Evolutionary conservation across 2,888 invertebrate genomes (phyloP).

Genomic region (Lamellibrachia satsuma): DNA sequence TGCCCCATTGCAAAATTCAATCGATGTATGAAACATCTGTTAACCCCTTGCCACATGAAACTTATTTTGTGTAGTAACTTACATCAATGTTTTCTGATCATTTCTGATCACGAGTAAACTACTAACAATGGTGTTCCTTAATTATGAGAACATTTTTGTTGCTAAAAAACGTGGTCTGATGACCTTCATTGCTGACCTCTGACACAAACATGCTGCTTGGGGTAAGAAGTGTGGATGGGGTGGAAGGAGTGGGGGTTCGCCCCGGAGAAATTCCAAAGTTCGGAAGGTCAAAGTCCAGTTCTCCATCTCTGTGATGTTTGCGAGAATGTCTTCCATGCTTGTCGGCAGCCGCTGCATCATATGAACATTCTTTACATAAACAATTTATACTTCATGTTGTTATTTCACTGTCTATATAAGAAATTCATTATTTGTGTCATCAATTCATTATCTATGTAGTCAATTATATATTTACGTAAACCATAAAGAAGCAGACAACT

Average conservation of each 20-base stretch:
- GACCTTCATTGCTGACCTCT: neutral
- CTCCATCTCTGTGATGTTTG: neutral
- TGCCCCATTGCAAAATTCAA: too few relatives aligned
- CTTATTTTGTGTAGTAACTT: too few relatives aligned
- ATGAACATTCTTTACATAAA: neutral
- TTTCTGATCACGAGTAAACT: too few relatives aligned
- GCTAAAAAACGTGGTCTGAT: neutral
- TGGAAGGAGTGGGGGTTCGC: slow-evolving; percentile 18
- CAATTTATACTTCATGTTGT: neutral
- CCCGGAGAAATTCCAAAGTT: slow-evolving; percentile 21
- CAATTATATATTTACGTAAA: neutral
- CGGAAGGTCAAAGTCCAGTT: neutral
- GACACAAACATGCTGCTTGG: neutral
- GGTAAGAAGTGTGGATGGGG: slow-evolving; percentile 20
- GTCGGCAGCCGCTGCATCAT: neutral
- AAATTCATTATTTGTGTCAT: neutral
- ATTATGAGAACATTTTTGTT: neutral
- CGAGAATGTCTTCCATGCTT: neutral
- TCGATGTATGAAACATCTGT: too few relatives aligned
- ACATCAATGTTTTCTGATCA: too few relatives aligned
- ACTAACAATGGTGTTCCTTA: too few relatives aligned
- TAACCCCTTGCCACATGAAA: too few relatives aligned
- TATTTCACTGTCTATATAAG: neutral
- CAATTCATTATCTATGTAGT: neutral
- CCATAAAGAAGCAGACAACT: neutral